Evolutionary conservation across 1,140 invertebrate genomes (phyloP), one percentile per base, ranked within the genome.

Genomic region (Pseudomyrmex concolor): DNA sequence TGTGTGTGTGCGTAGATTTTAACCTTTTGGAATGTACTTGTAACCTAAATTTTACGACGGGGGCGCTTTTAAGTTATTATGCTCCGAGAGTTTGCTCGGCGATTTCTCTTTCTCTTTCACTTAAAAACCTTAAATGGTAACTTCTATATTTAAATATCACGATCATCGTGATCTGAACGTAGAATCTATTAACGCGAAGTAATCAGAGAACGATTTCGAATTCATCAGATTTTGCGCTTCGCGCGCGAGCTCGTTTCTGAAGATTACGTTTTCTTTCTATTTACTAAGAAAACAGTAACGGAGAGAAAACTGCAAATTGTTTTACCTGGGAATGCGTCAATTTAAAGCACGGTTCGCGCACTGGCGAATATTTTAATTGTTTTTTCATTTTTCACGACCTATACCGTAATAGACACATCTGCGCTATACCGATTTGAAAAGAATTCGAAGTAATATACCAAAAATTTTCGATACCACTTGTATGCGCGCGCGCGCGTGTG

Each of bases 161-260:
- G 43, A 54, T 77, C 68, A 78, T 78, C 76, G 43, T 55, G 74
- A 67, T 54, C 59, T 59, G 64, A 78, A 68, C 13, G 64, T 70
- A 64, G 70, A 43, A 57, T 78, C 54, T 70, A 48, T 78, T 70
- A 78, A 70, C 54, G 67, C 48, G 48, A 45, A 57, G 76, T 59
- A 78, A 78, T 68, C 15, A 59, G 19, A 70, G 54, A 78, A 70
- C 51, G 19, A 17, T 51, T 13, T 45, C 22, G 34, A 34, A 34
- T 7, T 34, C n/a, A n/a, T 34, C 34, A 34, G 34, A 34, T 34
- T 34, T 34, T 34, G 34, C 34, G 34, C 34, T 12, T 22, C 63
- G 63, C 34, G n/a, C 57, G 45, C 17, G 17, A 78, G 43, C 64
- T 78, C 57, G 70, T 34, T 7, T 78, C 76, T 25, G 76, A 43